Base-by-base conservation (phyloP, 1,140 invertebrate species). In the Oreohelix idahoensis region DNA sequence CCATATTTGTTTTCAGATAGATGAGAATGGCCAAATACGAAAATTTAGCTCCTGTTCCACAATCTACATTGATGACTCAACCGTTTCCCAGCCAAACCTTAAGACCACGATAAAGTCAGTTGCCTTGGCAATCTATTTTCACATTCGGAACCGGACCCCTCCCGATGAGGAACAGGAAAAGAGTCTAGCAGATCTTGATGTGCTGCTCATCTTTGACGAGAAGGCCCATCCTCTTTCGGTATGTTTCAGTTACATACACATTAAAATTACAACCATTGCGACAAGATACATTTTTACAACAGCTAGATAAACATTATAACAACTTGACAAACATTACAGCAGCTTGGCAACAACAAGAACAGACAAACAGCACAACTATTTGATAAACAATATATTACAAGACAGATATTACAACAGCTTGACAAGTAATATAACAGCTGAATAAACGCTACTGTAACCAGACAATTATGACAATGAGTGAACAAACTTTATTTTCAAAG, bases 101-200 rank as follows among this genome's bases (percentile, higher is more conserved):
- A 99, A 99, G 93, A 99, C 99, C 93, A 99, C 98, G 73, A 97
- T 99, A 35, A 99, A 99, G 93, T 99, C 98, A 94, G 97, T 99
- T 80, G 97, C 98, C 32, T 94, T 99, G 89, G 99, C 98, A 87
- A 97, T 99, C 92, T 99, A 99, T 94, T 99, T 99, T 94, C 98
- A 99, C 93, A 99, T 99, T 90, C 97, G 97, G 91, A 99, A 99
- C 94, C 95, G 98, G 92, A 96, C 96, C 69, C 70, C 66, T 95
- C 85, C 94, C n/a, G 71, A 86, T 29, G 87, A 86, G 17, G 53
- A 81, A 53, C 78, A 73, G 26, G 74, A 66, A 29, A 73, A 84
- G 39, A 71, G 23, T 35, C 45, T 81, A 69, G 79, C 79, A 10
- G 70, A 42, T 11, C 70, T 83, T 4, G 86, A 87, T 49, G 77